These are phyloP conservation scores for Onychostoma macrolepis DNA, from an alignment of 2,113 vertebrate species.

Conservation along the genomic window DNA sequence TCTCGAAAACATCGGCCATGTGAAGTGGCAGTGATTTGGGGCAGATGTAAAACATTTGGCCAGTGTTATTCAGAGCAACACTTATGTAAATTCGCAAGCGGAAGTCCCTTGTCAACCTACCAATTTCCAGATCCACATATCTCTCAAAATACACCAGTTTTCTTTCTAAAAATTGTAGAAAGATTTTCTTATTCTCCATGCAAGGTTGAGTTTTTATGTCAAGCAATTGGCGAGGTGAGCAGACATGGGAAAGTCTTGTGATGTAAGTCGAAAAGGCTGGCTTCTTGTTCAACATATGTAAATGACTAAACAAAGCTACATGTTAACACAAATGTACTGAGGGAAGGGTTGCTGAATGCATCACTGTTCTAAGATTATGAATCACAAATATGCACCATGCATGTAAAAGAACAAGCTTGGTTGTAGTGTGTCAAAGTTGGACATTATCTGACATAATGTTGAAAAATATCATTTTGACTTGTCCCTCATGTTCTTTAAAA, in stretches of 20 bases:
- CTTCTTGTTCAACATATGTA: not conserved
- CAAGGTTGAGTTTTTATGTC: not conserved
- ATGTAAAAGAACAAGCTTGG: not conserved
- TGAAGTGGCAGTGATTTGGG: not conserved
- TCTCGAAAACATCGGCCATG: slow-evolving; percentile 5
- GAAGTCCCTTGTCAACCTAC: not conserved
- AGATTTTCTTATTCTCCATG: not conserved
- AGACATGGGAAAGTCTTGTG: not conserved
- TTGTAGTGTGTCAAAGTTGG: not conserved
- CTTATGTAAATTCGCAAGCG: not conserved
- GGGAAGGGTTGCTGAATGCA: not conserved
- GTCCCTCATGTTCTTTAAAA: not conserved
- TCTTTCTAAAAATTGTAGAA: not conserved
- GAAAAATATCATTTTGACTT: not conserved
- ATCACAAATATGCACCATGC: not conserved
- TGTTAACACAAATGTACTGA: slow-evolving; percentile 1
- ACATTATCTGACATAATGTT: not conserved
- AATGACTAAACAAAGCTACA: slow-evolving; percentile 32
- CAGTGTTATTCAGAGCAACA: slow-evolving; percentile 14
- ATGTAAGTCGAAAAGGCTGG: not conserved
- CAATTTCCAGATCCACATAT: not conserved
- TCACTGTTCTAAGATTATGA: not conserved
- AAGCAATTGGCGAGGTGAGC: not conserved
- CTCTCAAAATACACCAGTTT: not conserved
- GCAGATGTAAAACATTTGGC: slow-evolving; percentile 26